Percentiles rank a stretch among this genome's conserved stretches.
These are phyloP conservation scores for Clytia hemisphaerica DNA, from an alignment of 30 jellyfish, hydroid and myxozoan species.

Conservation along the genomic window DNA sequence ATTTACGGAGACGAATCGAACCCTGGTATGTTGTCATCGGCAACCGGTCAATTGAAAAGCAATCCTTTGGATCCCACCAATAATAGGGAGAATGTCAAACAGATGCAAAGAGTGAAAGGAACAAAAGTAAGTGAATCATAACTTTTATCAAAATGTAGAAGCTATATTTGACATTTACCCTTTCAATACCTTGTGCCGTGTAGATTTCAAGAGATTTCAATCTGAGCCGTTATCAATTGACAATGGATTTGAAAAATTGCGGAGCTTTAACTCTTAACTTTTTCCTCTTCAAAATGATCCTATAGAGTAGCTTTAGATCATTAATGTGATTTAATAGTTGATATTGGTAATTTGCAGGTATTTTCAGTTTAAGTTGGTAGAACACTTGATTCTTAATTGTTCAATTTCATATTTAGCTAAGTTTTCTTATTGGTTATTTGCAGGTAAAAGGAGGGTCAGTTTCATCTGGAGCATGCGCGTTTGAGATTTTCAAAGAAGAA, in stretches of 20 bases:
- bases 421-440: not conserved
- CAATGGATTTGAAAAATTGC: no score
- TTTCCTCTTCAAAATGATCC: no score
- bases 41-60: constrained; percentile 52
- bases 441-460: constrained; percentile 5
- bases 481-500: constrained; percentile 24
- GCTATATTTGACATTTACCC: no score
- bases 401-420: not conserved
- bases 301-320: no score
- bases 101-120: constrained; percentile 47
- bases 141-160: no score
- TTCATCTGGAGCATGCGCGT: not conserved
- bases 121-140: no score
- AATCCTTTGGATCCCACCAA: constrained; percentile 46
- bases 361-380: no score
- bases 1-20: constrained; percentile 49
- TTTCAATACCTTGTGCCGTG: not conserved
- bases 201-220: not conserved
- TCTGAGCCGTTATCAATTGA: no score
- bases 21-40: constrained; percentile 21
- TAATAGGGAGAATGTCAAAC: constrained; percentile 44
- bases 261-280: no score
- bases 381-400: not conserved
- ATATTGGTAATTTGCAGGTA: not conserved
- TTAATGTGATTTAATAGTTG: no score